Evolutionary conservation across 2,888 invertebrate genomes (phyloP).

Genomic region (Cheilosia pagana): DNA sequence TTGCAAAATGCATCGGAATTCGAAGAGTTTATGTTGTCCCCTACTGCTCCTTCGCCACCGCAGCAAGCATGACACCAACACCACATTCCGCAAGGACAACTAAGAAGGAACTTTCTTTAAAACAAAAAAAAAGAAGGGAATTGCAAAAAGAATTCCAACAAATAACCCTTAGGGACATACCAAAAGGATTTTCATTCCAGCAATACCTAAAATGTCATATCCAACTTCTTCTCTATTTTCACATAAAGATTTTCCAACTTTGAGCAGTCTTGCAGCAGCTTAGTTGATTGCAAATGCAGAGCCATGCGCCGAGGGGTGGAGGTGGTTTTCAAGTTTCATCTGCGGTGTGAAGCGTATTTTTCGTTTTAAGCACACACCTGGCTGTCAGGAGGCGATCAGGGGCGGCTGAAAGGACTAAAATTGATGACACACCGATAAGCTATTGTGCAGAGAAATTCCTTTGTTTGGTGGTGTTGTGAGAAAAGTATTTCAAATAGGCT

Average conservation of each 20-base stretch:
- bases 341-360: constrained; percentile 23
- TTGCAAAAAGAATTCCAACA: constrained; percentile 9
- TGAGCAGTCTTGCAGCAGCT: constrained; percentile 15
- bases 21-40: constrained; percentile 40
- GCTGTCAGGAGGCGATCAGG: constrained; percentile 1
- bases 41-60: background rate
- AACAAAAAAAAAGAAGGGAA: constrained; percentile 26
- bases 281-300: constrained; percentile 34
- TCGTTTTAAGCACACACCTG: constrained; percentile 48
- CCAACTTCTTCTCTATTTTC: background rate
- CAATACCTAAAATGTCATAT: constrained; percentile 62
- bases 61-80: constrained; percentile 28
- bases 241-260: background rate
- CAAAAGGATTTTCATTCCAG: constrained; percentile 54
- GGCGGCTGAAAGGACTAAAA: background rate
- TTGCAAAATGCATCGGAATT: constrained; percentile 38
- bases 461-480: background rate
- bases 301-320: background rate
- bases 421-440: background rate
- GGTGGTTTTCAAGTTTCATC: constrained; percentile 35
- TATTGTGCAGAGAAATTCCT: background rate
- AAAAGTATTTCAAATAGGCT: background rate
- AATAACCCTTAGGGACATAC: constrained; percentile 36
- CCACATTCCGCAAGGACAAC: constrained; percentile 15
- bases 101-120: constrained; percentile 24